phyloP scores from a whole-genome alignment of 2,113 vertebrate species.

The Crotalus tigris region DNA sequence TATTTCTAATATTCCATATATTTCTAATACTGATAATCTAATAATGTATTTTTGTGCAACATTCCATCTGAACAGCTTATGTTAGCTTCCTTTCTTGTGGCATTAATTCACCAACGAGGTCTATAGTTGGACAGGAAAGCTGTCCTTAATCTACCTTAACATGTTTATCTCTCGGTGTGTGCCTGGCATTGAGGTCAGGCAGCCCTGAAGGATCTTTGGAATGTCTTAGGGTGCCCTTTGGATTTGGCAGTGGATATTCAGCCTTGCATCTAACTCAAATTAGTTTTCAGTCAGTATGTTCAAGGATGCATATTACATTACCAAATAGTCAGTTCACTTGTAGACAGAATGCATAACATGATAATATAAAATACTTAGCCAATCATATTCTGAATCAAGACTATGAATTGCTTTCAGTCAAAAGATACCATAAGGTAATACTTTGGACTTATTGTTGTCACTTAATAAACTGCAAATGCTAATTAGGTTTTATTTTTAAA shows the following conservation, averaged over 20 bases:
- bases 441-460: not conserved
- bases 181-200: not conserved
- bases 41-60: not conserved
- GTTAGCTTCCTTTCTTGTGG: not conserved
- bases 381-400: not conserved
- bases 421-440: not conserved
- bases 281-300: not conserved
- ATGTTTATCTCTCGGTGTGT: not conserved
- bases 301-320: not conserved
- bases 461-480: not conserved
- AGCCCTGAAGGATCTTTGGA: not conserved
- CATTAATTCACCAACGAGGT: not conserved
- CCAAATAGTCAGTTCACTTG: not conserved
- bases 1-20: not conserved
- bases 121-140: not conserved
- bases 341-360: conserved; percentile 7
- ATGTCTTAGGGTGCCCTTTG: not conserved
- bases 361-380: not conserved
- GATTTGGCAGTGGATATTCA: not conserved
- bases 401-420: not conserved
- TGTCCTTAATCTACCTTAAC: conserved; percentile 21
- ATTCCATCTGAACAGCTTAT: not conserved
- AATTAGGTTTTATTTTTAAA: not conserved
- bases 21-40: not conserved
- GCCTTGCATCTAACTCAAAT: conserved; percentile 1